phyloP scores from a whole-genome alignment of 1,140 invertebrate genomes.

The Papilio dardanus region DNA sequence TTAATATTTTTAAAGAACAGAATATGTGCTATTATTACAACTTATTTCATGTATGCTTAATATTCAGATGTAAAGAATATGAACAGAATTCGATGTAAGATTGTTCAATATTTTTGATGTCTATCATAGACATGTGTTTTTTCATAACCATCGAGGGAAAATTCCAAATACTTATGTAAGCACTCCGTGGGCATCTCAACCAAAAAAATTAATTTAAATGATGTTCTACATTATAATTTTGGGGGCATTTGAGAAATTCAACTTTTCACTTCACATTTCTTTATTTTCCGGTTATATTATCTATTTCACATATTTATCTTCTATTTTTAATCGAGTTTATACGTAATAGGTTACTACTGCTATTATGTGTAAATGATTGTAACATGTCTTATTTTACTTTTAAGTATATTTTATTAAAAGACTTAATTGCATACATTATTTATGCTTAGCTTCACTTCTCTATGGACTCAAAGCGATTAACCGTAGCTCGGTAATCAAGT shows the following conservation, averaged over 20 bases:
- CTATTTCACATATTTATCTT: background rate
- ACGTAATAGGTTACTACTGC: background rate
- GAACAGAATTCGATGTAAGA: too few relatives aligned
- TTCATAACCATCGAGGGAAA: background rate
- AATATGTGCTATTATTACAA: background rate
- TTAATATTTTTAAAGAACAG: background rate
- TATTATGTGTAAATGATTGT: background rate
- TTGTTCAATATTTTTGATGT: background rate
- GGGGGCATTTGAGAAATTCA: constrained; percentile 33
- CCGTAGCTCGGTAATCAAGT: constrained; percentile 23
- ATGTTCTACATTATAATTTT: constrained; percentile 33
- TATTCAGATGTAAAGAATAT: too few relatives aligned
- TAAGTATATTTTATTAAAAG: background rate
- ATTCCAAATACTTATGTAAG: constrained; percentile 16
- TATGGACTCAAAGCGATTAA: constrained; percentile 2
- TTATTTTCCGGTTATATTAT: constrained; percentile 17
- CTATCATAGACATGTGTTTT: background rate
- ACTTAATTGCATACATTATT: background rate
- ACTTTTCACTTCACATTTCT: constrained; percentile 31
- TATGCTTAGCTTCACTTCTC: background rate
- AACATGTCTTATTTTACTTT: background rate
- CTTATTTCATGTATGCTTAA: background rate
- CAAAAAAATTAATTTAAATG: constrained; percentile 28
- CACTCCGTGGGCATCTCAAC: constrained; percentile 3
- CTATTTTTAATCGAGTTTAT: background rate